These are phyloP conservation scores for Jaculus jaculus DNA, from an alignment of 2,113 vertebrate species.

Conservation along the genomic window DNA sequence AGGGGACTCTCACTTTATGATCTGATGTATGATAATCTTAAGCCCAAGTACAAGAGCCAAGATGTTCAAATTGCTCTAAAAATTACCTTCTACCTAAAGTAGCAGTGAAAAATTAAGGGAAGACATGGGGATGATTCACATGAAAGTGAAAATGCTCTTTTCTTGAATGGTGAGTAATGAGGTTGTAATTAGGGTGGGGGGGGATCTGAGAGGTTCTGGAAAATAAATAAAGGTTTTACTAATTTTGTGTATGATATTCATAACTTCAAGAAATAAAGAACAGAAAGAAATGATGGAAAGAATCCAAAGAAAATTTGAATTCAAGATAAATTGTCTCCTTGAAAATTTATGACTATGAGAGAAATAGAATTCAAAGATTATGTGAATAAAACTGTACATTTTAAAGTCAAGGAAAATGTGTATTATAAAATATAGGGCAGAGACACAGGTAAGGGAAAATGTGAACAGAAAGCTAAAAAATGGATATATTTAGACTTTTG, in stretches of 20 bases:
- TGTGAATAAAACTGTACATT: not conserved
- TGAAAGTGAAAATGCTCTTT: not conserved
- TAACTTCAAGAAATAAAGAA: not conserved
- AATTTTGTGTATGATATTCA: not conserved
- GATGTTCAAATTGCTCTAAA: not conserved
- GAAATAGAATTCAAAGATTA: slow-evolving; percentile 30
- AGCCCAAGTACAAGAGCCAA: not conserved
- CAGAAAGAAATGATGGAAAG: not conserved
- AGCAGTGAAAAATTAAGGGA: not conserved
- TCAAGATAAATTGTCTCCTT: slow-evolving; percentile 11
- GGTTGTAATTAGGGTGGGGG: not conserved
- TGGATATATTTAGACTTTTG: not conserved
- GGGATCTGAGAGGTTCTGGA: not conserved
- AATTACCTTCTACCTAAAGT: not conserved
- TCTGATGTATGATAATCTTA: not conserved
- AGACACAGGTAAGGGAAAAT: not conserved
- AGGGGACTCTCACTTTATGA: not conserved
- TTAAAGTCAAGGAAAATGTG: not conserved
- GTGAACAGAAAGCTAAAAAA: not conserved
- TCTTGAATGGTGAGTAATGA: not conserved
- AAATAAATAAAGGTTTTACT: not conserved
- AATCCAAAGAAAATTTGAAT: not conserved
- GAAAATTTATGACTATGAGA: not conserved
- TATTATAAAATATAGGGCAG: not conserved
- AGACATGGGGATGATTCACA: slow-evolving; percentile 1